Evolutionary conservation across 2,888 invertebrate genomes (phyloP).

Genomic region (Rhagonycha lutea): DNA sequence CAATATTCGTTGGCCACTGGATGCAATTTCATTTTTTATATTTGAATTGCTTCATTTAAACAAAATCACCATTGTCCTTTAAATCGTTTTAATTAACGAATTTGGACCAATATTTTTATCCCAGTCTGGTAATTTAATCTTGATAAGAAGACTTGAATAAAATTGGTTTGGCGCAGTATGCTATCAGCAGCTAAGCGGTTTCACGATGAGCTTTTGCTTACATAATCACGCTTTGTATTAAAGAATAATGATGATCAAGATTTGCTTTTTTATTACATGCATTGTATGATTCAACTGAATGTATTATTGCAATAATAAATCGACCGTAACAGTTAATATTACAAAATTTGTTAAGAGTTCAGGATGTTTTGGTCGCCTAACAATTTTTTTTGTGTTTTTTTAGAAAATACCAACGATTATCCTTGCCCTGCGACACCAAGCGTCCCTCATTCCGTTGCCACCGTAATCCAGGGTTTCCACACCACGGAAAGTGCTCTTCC

Average conservation of each 20-base stretch:
- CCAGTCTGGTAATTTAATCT: neutral
- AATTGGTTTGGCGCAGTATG: conserved; percentile 5
- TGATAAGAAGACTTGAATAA: neutral
- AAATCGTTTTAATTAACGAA: neutral
- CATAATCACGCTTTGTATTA: conserved; percentile 40
- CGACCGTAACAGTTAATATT: neutral
- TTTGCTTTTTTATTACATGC: conserved; percentile 25
- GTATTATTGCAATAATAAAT: conserved; percentile 10
- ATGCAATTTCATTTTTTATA: neutral
- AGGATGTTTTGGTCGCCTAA: neutral
- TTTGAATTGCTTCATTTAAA: neutral
- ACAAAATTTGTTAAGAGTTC: conserved; percentile 5
- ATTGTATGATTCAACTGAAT: conserved; percentile 16
- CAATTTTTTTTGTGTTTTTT: neutral
- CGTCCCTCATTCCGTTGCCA: conserved; percentile 34
- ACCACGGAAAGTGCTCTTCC: conserved; percentile 28
- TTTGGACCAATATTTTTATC: neutral
- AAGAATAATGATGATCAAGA: conserved; percentile 38
- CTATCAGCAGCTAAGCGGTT: neutral
- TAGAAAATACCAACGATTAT: conserved; percentile 24
- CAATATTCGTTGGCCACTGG: neutral
- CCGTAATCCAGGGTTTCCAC: conserved; percentile 35
- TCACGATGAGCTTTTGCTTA: conserved; percentile 15
- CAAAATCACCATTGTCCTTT: neutral
- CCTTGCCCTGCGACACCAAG: conserved; percentile 25